A percentile compares a stretch with the other conserved stretches of the same genome.
Conservation (phyloP, 1,140 invertebrate genomes). For the Oppia nitens region DNA sequence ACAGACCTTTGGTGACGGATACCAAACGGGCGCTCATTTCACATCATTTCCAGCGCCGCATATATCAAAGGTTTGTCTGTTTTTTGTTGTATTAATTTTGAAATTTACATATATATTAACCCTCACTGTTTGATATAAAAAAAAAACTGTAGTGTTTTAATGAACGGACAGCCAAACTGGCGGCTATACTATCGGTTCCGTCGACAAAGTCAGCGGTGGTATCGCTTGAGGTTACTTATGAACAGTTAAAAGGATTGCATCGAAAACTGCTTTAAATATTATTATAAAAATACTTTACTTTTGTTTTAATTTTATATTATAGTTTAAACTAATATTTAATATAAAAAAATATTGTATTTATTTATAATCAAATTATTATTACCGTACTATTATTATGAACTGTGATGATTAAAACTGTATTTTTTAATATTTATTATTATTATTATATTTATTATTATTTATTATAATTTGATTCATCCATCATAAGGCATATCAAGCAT, state of each 20-base stretch:
- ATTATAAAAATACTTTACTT: too few species aligned
- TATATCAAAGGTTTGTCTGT: constrained; percentile 6
- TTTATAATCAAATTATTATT: too few species aligned
- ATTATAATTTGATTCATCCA: too few species aligned
- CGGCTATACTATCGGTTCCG: not conserved
- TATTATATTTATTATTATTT: too few species aligned
- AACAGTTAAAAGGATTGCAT: not conserved
- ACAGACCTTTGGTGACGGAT: constrained; percentile 2
- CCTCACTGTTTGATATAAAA: not conserved
- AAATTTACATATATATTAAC: not conserved
- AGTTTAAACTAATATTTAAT: too few species aligned
- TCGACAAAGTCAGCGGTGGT: not conserved
- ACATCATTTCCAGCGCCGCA: constrained; percentile 7
- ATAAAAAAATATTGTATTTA: too few species aligned
- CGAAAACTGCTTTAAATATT: not conserved
- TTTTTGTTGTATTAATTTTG: not conserved
- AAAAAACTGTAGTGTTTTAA: too few species aligned
- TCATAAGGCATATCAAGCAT: too few species aligned
- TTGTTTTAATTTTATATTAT: too few species aligned
- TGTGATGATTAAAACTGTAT: too few species aligned
- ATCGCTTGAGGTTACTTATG: constrained; percentile 1
- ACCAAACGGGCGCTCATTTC: not conserved
- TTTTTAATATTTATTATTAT: too few species aligned
- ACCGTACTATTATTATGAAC: too few species aligned
- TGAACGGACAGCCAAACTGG: not conserved